Evolutionary conservation across 2,113 vertebrate genomes (phyloP).

Genomic region (Fulmarus glacialis): DNA sequence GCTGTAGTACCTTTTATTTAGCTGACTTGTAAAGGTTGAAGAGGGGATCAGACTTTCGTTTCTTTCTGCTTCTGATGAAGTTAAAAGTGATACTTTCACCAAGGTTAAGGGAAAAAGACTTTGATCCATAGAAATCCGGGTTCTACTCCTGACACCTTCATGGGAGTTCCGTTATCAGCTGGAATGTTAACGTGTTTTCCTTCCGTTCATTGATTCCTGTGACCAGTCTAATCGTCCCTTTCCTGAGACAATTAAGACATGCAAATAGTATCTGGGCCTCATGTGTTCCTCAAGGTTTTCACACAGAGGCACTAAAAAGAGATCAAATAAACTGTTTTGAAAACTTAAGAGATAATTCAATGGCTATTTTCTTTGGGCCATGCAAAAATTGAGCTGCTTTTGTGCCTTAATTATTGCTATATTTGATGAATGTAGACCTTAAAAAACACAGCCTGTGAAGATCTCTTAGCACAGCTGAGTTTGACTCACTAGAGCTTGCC

Average conservation of each 20-base stretch:
- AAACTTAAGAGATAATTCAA: background rate
- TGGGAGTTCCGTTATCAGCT: background rate
- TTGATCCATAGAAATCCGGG: background rate
- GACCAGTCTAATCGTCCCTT: background rate
- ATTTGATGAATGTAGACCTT: background rate
- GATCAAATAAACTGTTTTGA: background rate
- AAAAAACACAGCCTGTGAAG: background rate
- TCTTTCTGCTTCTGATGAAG: background rate
- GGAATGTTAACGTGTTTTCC: background rate
- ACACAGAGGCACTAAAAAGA: background rate
- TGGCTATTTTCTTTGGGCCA: background rate
- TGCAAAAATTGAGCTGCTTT: background rate
- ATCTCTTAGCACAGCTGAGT: background rate
- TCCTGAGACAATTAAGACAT: background rate
- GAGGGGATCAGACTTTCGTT: background rate
- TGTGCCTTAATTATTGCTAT: background rate
- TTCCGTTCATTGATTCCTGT: background rate
- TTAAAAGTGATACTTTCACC: background rate
- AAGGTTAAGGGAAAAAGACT: background rate
- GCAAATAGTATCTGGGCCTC: background rate
- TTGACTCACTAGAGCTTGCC: conserved; percentile 12
- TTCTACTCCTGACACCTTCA: background rate
- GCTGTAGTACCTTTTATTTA: conserved; percentile 3
- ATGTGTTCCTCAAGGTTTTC: background rate
- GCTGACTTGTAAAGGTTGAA: background rate